A percentile compares a stretch with the other conserved stretches of the same genome.
Evolutionary conservation across 30 jellyfish, hydroid and myxozoan species (phyloP).

Genomic region (Turritopsis rubra): DNA sequence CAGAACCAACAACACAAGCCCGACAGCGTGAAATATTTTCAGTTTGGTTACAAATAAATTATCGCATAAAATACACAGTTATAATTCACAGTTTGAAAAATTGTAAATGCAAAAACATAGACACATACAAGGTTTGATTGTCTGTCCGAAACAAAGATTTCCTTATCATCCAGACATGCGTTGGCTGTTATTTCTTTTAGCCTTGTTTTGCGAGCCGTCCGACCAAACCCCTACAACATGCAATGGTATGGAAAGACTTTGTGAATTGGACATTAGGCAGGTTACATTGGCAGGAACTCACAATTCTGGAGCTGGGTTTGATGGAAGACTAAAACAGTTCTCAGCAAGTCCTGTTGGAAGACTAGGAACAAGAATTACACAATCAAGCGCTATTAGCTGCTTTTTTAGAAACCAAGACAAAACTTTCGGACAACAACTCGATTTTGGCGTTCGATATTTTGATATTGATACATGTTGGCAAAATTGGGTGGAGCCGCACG

Average conservation of each 20-base stretch:
- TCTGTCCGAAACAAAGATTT: not conserved
- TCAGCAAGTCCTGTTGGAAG: constrained; percentile 38
- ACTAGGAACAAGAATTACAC: not conserved
- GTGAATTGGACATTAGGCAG: constrained; percentile 37
- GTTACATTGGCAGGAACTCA: constrained; percentile 81
- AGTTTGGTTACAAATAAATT: not conserved
- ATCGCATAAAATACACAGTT: not conserved
- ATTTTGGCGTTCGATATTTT: constrained; percentile 71
- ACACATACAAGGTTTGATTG: too few relatives aligned
- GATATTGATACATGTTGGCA: constrained; percentile 83
- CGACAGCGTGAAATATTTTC: not conserved
- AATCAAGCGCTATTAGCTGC: constrained; percentile 47
- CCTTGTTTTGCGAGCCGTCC: not conserved
- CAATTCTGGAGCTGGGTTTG: constrained; percentile 74
- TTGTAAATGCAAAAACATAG: too few relatives aligned
- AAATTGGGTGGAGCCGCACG: constrained; percentile 6
- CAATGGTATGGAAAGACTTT: constrained; percentile 52
- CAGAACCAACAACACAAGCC: not conserved
- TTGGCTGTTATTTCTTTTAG: not conserved
- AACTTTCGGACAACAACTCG: constrained; percentile 50
- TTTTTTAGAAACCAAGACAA: constrained; percentile 44
- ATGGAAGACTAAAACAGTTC: constrained; percentile 34
- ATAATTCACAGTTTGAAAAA: not conserved
- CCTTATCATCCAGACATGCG: not conserved
- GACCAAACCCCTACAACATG: not conserved